Conservation (phyloP, 2,113 vertebrate species). For the Salvelinus alpinus region DNA sequence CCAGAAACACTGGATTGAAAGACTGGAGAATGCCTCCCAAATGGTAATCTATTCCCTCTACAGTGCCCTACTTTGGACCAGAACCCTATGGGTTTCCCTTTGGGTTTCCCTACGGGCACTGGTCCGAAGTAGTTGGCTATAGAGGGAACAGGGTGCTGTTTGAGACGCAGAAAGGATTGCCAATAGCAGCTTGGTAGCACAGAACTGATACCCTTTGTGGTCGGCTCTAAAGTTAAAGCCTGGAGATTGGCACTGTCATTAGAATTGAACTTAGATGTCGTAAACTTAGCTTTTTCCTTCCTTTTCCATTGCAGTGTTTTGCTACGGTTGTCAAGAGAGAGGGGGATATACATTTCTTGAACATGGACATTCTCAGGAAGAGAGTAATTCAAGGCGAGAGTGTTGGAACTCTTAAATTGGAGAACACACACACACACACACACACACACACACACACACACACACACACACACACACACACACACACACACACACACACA, state of each 20-base stretch:
- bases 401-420: not conserved
- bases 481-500: no score
- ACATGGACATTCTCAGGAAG: not conserved
- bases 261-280: not conserved
- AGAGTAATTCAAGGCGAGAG: not conserved
- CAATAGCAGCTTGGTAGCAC: no score
- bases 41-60: no score
- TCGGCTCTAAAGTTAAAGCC: not conserved
- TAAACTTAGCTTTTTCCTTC: not conserved
- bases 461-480: no score
- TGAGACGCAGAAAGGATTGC: no score
- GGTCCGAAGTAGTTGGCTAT: not conserved
- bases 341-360: not conserved
- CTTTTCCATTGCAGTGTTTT: no score
- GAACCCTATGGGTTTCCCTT: no score
- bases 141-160: not conserved
- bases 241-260: not conserved
- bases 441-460: no score
- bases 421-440: not conserved
- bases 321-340: not conserved
- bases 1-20: not conserved
- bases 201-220: no score
- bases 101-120: no score
- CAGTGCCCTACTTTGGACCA: no score
- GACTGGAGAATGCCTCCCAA: not conserved